These are phyloP conservation scores for Propithecus coquereli DNA, from an alignment of 2,113 vertebrate species.

Conservation along the genomic window DNA sequence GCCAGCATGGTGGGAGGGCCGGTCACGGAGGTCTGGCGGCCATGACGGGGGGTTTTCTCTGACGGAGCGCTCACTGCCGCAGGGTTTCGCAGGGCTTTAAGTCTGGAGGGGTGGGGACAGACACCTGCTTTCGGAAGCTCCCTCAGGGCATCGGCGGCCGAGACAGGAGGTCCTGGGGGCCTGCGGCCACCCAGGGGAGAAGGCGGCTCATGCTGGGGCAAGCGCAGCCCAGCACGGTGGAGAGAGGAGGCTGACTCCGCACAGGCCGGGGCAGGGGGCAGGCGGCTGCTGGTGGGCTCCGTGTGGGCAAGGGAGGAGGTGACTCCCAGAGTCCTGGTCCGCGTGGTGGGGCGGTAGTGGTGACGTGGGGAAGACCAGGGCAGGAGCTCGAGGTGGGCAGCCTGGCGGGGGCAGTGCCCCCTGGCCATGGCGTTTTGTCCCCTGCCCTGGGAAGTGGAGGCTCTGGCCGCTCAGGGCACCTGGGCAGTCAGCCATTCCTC, in stretches of 20 bases:
- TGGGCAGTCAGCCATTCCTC: neutral
- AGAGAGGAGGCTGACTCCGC: neutral
- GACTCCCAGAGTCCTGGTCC: neutral
- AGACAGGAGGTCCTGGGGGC: neutral
- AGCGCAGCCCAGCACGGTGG: fast-evolving
- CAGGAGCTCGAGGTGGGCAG: neutral
- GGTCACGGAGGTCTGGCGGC: fast-evolving
- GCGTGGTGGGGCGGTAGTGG: fast-evolving
- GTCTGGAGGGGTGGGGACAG: fast-evolving
- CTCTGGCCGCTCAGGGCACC: neutral
- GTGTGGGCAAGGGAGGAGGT: neutral
- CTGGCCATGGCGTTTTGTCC: neutral
- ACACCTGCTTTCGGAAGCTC: neutral
- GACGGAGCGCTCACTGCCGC: fast-evolving
- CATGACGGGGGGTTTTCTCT: too few species aligned
- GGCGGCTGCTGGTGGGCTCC: neutral
- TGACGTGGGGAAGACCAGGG: too few species aligned
- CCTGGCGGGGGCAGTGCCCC: neutral
- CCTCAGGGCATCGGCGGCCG: fast-evolving
- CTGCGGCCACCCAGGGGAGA: fast-evolving
- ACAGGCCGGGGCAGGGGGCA: fast-evolving
- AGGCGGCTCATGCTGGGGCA: neutral
- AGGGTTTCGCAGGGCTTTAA: neutral
- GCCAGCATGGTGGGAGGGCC: fast-evolving
- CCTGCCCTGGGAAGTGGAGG: too few species aligned